Evolutionary conservation across 2,113 vertebrate genomes (phyloP), one percentile per base, ranked within the genome.

Genomic region (Gnathonemus longibarbis): DNA sequence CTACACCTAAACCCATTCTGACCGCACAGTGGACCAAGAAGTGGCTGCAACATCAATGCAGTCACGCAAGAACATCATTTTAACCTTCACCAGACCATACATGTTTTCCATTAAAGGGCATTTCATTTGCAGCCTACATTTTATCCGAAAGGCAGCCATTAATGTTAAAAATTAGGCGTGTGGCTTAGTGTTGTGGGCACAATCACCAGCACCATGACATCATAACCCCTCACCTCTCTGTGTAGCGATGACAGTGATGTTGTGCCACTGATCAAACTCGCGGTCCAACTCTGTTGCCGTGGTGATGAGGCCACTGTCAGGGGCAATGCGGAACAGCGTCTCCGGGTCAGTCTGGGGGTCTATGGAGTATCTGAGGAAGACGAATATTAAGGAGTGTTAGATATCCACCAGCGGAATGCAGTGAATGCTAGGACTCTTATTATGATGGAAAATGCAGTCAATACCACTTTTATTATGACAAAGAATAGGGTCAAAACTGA

Each of bases 291-390:
- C 95, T 87, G 93, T 93, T 0, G 95, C 96, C 0, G 97, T 97
- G 91, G 94, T 96, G 92, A 98, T 96, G 91, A 96, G 96, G 89
- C 97, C 97, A 0, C 95, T 95, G 92, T 97, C 96, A 0, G 97
- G 96, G 89, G 96, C 95, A 84, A 98, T 97, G 50, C 96, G 97
- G 90, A 98, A 98, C 92, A 97, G 94, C 70, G 94, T 95, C 92
- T 98, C 97, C 0, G 96, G 96, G 87, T 98, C 97, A 8, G 97
- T 97, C 93, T 97, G 94, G 24, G 97, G 97, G 91, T 98, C 96
- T 91, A 98, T 96, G 91, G 97, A 97, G 93, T 97, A 97, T 92
- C 97, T 98, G 93, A 89, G 89, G 80, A 89, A 42, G 42, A 21
- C 15, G 31, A 21, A 56, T 50, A 84, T 62, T 58, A 24, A 84